Conservation (phyloP, 2,113 vertebrate genomes). For the Ochotona princeps region DNA sequence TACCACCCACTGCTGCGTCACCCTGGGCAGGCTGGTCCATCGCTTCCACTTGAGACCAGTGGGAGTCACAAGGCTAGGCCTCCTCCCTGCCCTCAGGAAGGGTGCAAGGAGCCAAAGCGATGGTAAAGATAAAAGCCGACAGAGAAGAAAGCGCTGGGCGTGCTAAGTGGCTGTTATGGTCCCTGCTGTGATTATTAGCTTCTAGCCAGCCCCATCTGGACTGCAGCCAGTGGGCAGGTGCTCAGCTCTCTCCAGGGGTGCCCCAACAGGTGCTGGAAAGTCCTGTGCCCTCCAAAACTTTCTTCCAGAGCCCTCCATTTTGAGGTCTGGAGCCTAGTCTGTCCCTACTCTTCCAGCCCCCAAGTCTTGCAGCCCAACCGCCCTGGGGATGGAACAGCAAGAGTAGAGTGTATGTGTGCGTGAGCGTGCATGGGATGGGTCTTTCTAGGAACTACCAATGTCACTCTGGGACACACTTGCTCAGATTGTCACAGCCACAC, state of each 20-base stretch:
- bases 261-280: background rate
- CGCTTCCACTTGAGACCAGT: background rate
- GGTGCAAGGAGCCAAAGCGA: constrained; percentile 41
- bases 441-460: background rate
- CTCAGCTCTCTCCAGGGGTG: constrained; percentile 9
- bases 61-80: background rate
- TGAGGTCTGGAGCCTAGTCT: background rate
- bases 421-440: background rate
- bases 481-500: background rate
- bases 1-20: background rate
- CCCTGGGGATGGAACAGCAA: background rate
- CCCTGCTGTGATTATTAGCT: constrained; percentile 25
- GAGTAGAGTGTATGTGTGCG: too few species aligned
- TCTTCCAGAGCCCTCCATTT: background rate
- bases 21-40: background rate
- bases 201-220: background rate
- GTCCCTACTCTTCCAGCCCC: background rate
- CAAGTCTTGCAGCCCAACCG: background rate
- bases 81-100: background rate
- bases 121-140: constrained; percentile 19
- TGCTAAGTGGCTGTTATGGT: background rate
- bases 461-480: background rate
- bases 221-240: background rate
- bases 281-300: background rate
- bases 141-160: constrained; percentile 23